Evolutionary conservation across 1,140 invertebrate species (phyloP), one percentile per base, ranked within the genome.

Genomic region (Neodiprion virginianus): DNA sequence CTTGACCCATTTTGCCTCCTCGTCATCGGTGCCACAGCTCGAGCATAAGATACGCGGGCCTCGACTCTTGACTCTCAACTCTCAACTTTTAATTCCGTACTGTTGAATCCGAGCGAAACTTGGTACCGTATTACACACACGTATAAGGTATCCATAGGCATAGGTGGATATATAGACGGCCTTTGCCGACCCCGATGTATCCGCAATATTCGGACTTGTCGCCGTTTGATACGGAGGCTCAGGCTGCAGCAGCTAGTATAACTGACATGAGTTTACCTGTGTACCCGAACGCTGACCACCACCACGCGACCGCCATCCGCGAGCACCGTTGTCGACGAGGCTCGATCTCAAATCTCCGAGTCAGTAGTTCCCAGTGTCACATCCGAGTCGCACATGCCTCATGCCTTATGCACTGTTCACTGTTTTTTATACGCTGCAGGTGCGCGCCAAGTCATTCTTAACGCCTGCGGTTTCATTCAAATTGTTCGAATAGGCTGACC

Each of bases 301-400:
- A 61, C 53, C 53, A 61, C 53, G 53, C 53, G 11, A 61, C 53
- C 53, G 53, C 28, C 28, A 40, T 40, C 28, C 53, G 53, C 53
- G 5, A 61, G 11, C 53, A 17, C 53, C 53, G 53, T 61, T 17
- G 53, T 61, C 53, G 53, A 61, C 11, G 53, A 61, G 53, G n/a
- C 53, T 12, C 53, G 53, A 61, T 61, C 53, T 61, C 53, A 17
- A 61, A 61, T 17, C 7, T 61, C 53, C 53, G 53, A 61, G 53
- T 61, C 53, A 61, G 53, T 61, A 61, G 53, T 61, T 61, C 53
- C 53, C 53, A 61, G 53, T 61, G 53, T 61, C 53, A 61, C 53
- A 61, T 61, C 53, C 11, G 53, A 61, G 53, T 61, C 53, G 53
- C 53, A 61, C 53, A 61, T 61, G 53, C 53, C n/a, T 14, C 53